Conservation (phyloP, 2,797 vertebrate genomes). For the Poeciliopsis turneri region DNA sequence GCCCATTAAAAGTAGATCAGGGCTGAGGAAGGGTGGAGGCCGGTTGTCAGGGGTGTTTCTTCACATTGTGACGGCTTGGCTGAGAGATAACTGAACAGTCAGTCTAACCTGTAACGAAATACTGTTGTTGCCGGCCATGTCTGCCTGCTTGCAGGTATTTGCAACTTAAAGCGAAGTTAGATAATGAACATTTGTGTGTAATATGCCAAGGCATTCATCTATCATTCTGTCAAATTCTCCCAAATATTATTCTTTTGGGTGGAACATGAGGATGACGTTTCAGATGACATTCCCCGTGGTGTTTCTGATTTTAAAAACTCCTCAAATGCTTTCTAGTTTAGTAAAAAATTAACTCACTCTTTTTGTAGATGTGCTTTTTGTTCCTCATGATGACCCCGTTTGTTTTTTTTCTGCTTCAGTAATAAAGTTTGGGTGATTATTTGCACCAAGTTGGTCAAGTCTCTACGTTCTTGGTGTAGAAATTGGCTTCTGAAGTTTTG, state of each 20-base stretch:
- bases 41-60: slow-evolving; percentile 58
- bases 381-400: slow-evolving; percentile 15
- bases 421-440: slow-evolving; percentile 28
- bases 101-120: background rate
- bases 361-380: background rate
- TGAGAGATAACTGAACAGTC: slow-evolving; percentile 55
- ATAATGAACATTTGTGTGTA: background rate
- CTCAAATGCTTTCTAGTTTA: background rate
- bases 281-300: background rate
- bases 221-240: background rate
- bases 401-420: slow-evolving; percentile 27
- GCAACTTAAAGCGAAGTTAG: background rate
- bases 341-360: background rate
- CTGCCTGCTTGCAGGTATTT: background rate
- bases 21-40: slow-evolving; percentile 58
- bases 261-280: background rate
- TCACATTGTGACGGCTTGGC: slow-evolving; percentile 38
- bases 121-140: background rate
- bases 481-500: slow-evolving; percentile 6
- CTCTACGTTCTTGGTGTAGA: slow-evolving; percentile 13
- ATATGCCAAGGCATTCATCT: background rate
- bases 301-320: background rate
- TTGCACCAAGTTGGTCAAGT: slow-evolving; percentile 29
- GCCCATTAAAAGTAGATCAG: slow-evolving; percentile 25
- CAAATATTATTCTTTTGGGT: background rate